Evolutionary conservation across 2,888 invertebrate genomes (phyloP), one percentile per base, ranked within the genome.

Genomic region (Mechanitis mazaeus): DNA sequence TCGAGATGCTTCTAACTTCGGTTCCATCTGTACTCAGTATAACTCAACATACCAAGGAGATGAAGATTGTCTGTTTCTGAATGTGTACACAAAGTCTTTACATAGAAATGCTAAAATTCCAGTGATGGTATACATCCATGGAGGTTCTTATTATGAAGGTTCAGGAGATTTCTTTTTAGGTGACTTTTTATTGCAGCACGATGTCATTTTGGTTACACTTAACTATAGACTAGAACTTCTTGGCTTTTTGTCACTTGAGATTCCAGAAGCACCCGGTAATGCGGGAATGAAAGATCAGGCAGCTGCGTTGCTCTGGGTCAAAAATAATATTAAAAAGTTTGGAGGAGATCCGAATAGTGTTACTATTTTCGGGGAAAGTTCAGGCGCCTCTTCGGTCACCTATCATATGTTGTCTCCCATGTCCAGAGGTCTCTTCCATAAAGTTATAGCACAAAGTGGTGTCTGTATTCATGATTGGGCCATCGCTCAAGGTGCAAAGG

Each of bases 101-200:
- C 28, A 50, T 31, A 50, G 9, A 50, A 28, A 50, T 50, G 50
- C 71, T 1, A 72, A 68, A 6, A 68, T 84, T 20, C 84, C 88
- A 0, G 85, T 88, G 9, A 88, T 89, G 88, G 76, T 83, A 3
- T 87, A 75, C 62, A 76, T 88, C 2, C 88, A 88, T 38, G 88
- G 87, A 20, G 89, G 89, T 64, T 87, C 81, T 0, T 89, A 73
- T 66, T 82, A 76, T 46, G 71, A 79, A 56, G 87, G 87, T 0
- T 83, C 85, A 0, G 76, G 77, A 0, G 71, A 71, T 1, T 4
- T 75, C 0, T 4, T 84, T 2, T 87, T 83, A 31, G 87, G 86
- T 0, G 75, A 81, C 33, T 83, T 83, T 62, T 69, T 89, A 55
- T 73, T 83, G 0, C 45, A 72, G 3, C 82, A 86, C 70, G 79